Percentiles rank a stretch among this genome's conserved stretches.
Evolutionary conservation across 2,888 invertebrate genomes (phyloP).

Genomic region (Mythimna vitellina): DNA sequence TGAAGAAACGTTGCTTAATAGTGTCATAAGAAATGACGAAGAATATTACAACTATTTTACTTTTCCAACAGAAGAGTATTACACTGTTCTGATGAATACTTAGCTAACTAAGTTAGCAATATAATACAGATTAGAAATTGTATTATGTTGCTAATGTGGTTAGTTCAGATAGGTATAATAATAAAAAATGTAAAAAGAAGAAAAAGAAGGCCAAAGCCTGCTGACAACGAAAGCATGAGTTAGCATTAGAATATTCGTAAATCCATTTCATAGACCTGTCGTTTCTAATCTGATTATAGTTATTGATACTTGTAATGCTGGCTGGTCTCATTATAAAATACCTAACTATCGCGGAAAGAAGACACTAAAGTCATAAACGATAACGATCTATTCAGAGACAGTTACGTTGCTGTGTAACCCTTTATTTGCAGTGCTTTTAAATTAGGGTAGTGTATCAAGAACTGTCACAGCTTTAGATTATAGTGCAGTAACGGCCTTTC

Average conservation of each 20-base stretch:
- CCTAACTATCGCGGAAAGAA: slow-evolving; percentile 8
- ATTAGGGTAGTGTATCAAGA: slow-evolving; percentile 42
- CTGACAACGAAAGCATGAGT: neutral
- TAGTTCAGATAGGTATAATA: neutral
- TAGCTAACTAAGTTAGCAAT: neutral
- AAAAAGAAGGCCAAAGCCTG: neutral
- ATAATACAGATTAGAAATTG: too few relatives aligned
- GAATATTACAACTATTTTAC: too few relatives aligned
- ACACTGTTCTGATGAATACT: neutral
- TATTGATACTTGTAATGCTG: neutral
- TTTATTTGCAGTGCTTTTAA: slow-evolving; percentile 30
- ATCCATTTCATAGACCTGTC: neutral
- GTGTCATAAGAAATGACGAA: neutral
- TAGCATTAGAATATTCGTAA: neutral
- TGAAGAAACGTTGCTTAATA: neutral
- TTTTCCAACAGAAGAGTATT: neutral
- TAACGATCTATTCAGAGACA: slow-evolving; percentile 9
- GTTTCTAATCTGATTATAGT: neutral
- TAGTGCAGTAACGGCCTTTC: slow-evolving; percentile 50
- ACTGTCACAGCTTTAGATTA: slow-evolving; percentile 36
- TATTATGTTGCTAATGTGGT: too few relatives aligned
- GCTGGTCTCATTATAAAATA: neutral
- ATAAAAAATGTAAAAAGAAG: neutral
- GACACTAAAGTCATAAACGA: neutral
- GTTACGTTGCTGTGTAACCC: slow-evolving; percentile 28